A percentile compares a stretch with the other conserved stretches of the same genome.
phyloP scores from a whole-genome alignment of 92 coral and sea anemone genomes.

The Metridium senile region DNA sequence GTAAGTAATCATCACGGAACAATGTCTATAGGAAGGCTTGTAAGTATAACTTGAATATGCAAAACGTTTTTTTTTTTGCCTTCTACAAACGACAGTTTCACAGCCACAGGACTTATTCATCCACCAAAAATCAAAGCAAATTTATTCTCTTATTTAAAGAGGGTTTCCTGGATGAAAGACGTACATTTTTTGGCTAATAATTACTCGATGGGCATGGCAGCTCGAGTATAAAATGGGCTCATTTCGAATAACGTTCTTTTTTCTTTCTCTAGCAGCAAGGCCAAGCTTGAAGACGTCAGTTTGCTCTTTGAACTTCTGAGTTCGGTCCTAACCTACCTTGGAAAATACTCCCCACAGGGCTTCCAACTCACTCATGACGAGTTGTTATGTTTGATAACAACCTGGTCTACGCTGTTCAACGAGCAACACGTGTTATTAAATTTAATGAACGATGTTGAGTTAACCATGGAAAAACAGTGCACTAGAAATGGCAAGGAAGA shows the following conservation, averaged over 20 bases:
- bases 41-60: no score
- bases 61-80: no score
- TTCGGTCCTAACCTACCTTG: constrained; percentile 43
- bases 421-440: constrained; percentile 9
- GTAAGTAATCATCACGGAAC: no score
- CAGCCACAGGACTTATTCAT: no score
- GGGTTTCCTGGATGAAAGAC: no score
- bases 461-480: not conserved
- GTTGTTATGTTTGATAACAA: constrained; percentile 36
- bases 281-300: not conserved
- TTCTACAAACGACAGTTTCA: no score
- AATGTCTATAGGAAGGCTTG: no score
- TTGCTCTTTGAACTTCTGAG: constrained; percentile 46
- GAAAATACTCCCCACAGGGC: constrained; percentile 28
- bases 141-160: no score
- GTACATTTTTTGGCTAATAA: no score
- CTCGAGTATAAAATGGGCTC: not conserved
- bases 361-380: constrained; percentile 43
- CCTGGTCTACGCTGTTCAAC: constrained; percentile 61
- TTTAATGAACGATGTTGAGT: not conserved
- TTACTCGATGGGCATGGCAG: no score
- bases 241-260: no score
- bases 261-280: not conserved
- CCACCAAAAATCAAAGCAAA: no score
- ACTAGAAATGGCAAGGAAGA: not conserved